A percentile compares a stretch with the other conserved stretches of the same genome.
Evolutionary conservation across 2,113 vertebrate genomes (phyloP).

Genomic region (Melozone crissalis): DNA sequence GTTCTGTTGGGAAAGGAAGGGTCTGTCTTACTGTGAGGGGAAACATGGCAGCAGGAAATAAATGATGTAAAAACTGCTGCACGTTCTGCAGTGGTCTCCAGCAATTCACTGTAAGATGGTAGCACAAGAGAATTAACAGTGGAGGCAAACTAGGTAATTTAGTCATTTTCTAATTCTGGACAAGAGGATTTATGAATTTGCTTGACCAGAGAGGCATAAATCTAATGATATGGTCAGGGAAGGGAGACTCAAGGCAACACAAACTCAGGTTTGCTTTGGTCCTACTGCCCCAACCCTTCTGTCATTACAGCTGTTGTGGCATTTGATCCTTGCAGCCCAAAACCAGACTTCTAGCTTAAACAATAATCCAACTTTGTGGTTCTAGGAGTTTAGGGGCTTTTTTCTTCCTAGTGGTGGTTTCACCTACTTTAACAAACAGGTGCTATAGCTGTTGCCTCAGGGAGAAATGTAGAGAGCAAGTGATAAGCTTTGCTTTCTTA

Average conservation of each 20-base stretch:
- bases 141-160: neutral
- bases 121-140: neutral
- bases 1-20: neutral
- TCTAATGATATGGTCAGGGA: rapidly evolving
- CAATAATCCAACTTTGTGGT: neutral
- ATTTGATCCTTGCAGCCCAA: neutral
- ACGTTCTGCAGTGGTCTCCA: neutral
- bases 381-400: neutral
- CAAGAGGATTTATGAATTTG: neutral
- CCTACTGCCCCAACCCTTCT: neutral
- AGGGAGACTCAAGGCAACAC: neutral
- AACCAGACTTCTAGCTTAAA: neutral
- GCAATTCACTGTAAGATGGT: neutral
- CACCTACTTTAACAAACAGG: rapidly evolving
- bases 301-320: neutral
- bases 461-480: neutral
- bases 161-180: neutral
- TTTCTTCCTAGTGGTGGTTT: neutral
- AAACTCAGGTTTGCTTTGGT: neutral
- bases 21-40: neutral
- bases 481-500: neutral
- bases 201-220: neutral
- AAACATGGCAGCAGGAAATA: neutral
- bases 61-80: rapidly evolving
- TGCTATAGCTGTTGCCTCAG: neutral